Percentiles rank a stretch among this genome's conserved stretches.
These are phyloP conservation scores for Leuctra nigra DNA, from an alignment of 2,888 invertebrate genomes.

Conservation along the genomic window DNA sequence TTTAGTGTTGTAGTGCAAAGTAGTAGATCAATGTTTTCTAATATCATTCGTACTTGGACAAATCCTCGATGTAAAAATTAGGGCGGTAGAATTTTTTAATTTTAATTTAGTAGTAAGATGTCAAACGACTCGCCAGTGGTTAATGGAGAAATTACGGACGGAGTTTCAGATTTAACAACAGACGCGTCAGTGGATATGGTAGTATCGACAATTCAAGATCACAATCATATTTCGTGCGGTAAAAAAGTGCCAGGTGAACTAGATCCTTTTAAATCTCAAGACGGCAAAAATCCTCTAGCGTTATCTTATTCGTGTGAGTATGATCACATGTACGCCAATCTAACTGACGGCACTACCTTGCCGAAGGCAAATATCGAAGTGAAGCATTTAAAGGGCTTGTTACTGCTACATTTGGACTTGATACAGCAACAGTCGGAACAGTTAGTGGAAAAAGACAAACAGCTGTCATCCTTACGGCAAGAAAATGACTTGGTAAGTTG, in stretches of 20 bases:
- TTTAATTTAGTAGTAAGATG: slow-evolving; percentile 22
- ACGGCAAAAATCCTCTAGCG: slow-evolving; percentile 49
- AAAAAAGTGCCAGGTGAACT: slow-evolving; percentile 28
- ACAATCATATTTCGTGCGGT: slow-evolving; percentile 30
- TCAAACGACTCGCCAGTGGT: slow-evolving; percentile 28
- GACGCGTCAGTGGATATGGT: slow-evolving; percentile 31
- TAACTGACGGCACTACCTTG: slow-evolving; percentile 29
- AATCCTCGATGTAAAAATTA: too few relatives aligned
- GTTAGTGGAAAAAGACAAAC: slow-evolving; percentile 70
- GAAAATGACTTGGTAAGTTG: slow-evolving; percentile 71
- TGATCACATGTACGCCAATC: slow-evolving; percentile 66
- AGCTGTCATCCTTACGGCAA: slow-evolving; percentile 60
- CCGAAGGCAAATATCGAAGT: slow-evolving; percentile 44
- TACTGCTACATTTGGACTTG: slow-evolving; percentile 76
- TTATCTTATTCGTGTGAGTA: slow-evolving; percentile 54
- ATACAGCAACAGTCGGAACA: slow-evolving; percentile 87
- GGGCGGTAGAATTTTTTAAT: too few relatives aligned
- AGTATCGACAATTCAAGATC: slow-evolving; percentile 29
- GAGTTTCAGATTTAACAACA: slow-evolving; percentile 28
- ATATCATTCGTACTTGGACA: too few relatives aligned
- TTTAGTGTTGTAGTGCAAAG: too few relatives aligned
- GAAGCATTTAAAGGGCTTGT: slow-evolving; percentile 66
- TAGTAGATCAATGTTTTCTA: too few relatives aligned
- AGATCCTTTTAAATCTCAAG: slow-evolving; percentile 35
- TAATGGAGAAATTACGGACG: slow-evolving; percentile 30